phyloP scores from a whole-genome alignment of 2,113 vertebrate species.

The Gobiocypris rarus region DNA sequence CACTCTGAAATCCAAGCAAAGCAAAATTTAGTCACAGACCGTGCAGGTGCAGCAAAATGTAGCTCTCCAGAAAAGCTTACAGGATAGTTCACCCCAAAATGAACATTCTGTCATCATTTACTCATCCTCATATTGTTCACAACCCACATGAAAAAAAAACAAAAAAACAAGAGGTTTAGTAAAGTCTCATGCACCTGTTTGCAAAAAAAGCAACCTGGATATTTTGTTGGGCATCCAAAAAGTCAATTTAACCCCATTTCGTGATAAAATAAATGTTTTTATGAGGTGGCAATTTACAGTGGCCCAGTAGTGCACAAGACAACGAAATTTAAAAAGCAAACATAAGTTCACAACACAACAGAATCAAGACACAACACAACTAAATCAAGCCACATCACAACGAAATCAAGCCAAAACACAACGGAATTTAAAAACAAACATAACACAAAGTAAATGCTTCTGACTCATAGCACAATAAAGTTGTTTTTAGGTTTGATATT shows the following conservation, averaged over 20 bases:
- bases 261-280: background rate
- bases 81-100: slow-evolving; percentile 11
- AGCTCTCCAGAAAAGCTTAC: slow-evolving; percentile 13
- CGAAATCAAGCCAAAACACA: too few species aligned
- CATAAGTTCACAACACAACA: too few species aligned
- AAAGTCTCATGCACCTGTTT: background rate
- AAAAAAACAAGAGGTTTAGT: background rate
- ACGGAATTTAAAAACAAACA: too few species aligned
- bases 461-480: too few species aligned
- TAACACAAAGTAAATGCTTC: too few species aligned
- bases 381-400: too few species aligned
- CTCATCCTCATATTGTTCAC: background rate
- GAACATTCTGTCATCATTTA: background rate
- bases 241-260: background rate
- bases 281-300: background rate
- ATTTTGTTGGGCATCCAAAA: background rate
- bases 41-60: background rate
- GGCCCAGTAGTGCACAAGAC: too few species aligned
- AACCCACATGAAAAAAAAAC: background rate
- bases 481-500: too few species aligned
- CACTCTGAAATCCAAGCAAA: background rate
- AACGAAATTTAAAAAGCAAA: too few species aligned
- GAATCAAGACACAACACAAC: too few species aligned
- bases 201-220: background rate
- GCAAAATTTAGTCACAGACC: background rate